A percentile compares a stretch with the other conserved stretches of the same genome.
Evolutionary conservation across 2,888 invertebrate species (phyloP).

Genomic region (Ochropacha duplaris): DNA sequence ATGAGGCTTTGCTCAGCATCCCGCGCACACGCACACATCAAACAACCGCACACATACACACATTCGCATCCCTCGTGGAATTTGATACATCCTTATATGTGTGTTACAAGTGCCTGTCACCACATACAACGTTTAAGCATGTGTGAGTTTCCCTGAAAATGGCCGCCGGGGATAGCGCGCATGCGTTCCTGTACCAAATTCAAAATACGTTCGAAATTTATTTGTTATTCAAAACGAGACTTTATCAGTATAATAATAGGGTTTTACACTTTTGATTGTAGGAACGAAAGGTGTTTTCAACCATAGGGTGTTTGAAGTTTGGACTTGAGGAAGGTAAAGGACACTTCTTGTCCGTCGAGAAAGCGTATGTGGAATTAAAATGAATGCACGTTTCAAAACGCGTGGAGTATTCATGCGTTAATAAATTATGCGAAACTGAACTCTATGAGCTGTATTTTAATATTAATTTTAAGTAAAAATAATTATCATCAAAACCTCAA

Average conservation of each 20-base stretch:
- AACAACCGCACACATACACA: conserved; percentile 29
- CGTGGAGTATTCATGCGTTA: conserved; percentile 12
- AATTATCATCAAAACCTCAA: too few species aligned
- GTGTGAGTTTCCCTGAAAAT: conserved; percentile 72
- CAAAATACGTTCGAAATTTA: conserved; percentile 11
- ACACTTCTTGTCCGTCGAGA: conserved; percentile 52
- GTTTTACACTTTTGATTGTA: not conserved
- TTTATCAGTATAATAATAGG: conserved; percentile 15
- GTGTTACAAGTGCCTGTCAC: conserved; percentile 24
- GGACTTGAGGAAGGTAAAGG: conserved; percentile 75
- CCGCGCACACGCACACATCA: conserved; percentile 48
- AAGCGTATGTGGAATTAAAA: conserved; percentile 41
- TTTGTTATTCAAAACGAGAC: conserved; percentile 16
- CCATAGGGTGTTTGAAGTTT: conserved; percentile 70
- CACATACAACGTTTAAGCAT: conserved; percentile 20
- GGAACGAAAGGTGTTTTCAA: conserved; percentile 25
- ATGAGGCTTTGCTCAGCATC: conserved; percentile 66
- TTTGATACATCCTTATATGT: conserved; percentile 50
- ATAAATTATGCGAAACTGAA: conserved; percentile 6
- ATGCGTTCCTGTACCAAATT: conserved; percentile 45
- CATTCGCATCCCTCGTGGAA: conserved; percentile 42
- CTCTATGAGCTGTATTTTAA: too few species aligned
- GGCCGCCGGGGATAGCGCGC: conserved; percentile 65
- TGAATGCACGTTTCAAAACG: conserved; percentile 20
- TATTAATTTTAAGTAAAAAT: too few species aligned